These are phyloP conservation scores for Sarotherodon lohbergeri DNA, from an alignment of 2,113 vertebrate species.

Conservation along the genomic window DNA sequence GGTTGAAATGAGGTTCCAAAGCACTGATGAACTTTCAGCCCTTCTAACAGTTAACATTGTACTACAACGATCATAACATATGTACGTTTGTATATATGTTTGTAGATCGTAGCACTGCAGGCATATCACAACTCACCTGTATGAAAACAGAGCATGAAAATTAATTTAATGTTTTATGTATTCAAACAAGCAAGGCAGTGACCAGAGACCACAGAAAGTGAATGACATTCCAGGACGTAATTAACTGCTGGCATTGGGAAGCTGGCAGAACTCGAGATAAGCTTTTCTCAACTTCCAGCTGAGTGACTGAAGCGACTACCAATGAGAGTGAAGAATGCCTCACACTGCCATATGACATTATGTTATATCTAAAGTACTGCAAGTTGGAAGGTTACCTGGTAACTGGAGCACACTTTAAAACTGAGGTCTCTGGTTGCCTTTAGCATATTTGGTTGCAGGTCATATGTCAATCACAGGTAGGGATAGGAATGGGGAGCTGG, in stretches of 20 bases:
- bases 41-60: accelerated
- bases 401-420: background rate
- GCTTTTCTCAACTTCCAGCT: background rate
- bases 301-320: background rate
- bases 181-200: background rate
- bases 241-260: background rate
- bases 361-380: background rate
- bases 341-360: background rate
- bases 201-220: background rate
- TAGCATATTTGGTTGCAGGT: background rate
- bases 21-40: background rate
- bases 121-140: background rate
- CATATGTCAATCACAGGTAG: background rate
- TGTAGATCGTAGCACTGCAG: background rate
- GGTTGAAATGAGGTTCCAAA: background rate
- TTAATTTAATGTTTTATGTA: background rate
- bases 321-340: background rate
- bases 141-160: background rate
- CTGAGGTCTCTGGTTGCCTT: background rate
- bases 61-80: background rate
- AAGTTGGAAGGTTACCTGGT: background rate
- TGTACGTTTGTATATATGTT: background rate
- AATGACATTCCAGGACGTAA: background rate
- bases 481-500: background rate
- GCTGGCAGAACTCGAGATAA: background rate